A percentile compares a stretch with the other conserved stretches of the same genome.
phyloP scores from a whole-genome alignment of 2,797 vertebrate genomes.

The Gadopsis marmoratus region DNA sequence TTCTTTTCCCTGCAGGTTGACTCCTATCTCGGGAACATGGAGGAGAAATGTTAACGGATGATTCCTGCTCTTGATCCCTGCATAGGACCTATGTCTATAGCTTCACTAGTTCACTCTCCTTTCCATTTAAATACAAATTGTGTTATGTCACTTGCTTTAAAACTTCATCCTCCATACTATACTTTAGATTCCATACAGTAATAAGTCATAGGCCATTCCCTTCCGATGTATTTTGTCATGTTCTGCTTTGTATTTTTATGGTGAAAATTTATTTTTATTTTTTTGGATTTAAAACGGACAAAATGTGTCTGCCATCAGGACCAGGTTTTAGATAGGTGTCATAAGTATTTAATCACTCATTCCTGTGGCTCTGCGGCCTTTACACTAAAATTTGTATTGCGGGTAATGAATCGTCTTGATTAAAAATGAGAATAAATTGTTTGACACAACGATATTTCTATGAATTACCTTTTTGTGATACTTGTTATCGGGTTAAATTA shows the following conservation, averaged over 20 bases:
- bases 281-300: slow-evolving; percentile 45
- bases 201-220: slow-evolving; percentile 71
- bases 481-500: slow-evolving; percentile 57
- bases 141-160: slow-evolving; percentile 71
- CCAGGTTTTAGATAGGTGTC: slow-evolving; percentile 61
- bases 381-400: slow-evolving; percentile 62
- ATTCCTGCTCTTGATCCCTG: slow-evolving; percentile 86
- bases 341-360: slow-evolving; percentile 64
- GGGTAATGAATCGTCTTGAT: slow-evolving; percentile 62
- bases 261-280: slow-evolving; percentile 38
- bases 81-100: slow-evolving; percentile 89
- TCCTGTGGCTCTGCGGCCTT: slow-evolving; percentile 77
- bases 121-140: slow-evolving; percentile 64
- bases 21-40: slow-evolving; percentile 87
- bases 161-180: slow-evolving; percentile 51
- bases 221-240: slow-evolving; percentile 65
- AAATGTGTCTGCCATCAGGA: slow-evolving; percentile 64
- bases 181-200: slow-evolving; percentile 56
- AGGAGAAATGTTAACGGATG: slow-evolving; percentile 82
- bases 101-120: slow-evolving; percentile 83
- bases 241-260: slow-evolving; percentile 70
- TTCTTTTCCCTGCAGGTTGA: slow-evolving; percentile 84
- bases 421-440: slow-evolving; percentile 60
- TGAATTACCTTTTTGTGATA: slow-evolving; percentile 72
- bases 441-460: slow-evolving; percentile 68